Conservation (phyloP, 2,797 vertebrate species). For the Xerus rutilus region DNA sequence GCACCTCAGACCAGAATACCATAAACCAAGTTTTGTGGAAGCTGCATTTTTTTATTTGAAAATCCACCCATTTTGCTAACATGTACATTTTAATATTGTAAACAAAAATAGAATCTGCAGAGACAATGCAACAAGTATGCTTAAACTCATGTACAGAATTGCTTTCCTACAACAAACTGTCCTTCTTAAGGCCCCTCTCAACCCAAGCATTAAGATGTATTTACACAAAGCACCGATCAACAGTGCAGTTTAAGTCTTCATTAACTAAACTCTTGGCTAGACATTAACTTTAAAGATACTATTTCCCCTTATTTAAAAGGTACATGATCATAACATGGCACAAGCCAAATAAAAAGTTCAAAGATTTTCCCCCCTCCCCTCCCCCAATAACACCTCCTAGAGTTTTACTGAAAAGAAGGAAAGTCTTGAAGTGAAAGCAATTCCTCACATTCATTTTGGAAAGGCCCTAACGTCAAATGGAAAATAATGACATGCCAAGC, state of each 20-base stretch:
- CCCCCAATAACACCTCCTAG: conserved; percentile 75
- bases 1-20: conserved; percentile 86
- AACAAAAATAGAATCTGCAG: conserved; percentile 99
- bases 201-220: conserved; percentile 91
- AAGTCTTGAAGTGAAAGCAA: conserved; percentile 97
- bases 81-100: conserved; percentile 96
- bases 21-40: conserved; percentile 93
- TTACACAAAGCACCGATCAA: conserved; percentile 98
- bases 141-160: conserved; percentile 97
- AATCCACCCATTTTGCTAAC: conserved; percentile 99
- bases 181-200: conserved; percentile 91
- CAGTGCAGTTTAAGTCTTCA: conserved; percentile 91
- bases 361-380: conserved; percentile 72
- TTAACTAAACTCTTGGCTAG: conserved; percentile 90
- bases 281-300: conserved; percentile 91
- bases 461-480: conserved; percentile 97
- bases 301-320: conserved; percentile 87
- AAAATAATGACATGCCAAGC: conserved; percentile 98
- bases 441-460: conserved; percentile 98
- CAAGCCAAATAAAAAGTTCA: conserved; percentile 84
- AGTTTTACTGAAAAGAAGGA: conserved; percentile 88
- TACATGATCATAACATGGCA: conserved; percentile 86
- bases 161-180: conserved; percentile 94
- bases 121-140: conserved; percentile 98
- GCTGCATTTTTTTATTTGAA: conserved; percentile 98